Evolutionary conservation across 2,113 vertebrate genomes (phyloP), one percentile per base, ranked within the genome.

Genomic region (Pygoscelis adeliae): DNA sequence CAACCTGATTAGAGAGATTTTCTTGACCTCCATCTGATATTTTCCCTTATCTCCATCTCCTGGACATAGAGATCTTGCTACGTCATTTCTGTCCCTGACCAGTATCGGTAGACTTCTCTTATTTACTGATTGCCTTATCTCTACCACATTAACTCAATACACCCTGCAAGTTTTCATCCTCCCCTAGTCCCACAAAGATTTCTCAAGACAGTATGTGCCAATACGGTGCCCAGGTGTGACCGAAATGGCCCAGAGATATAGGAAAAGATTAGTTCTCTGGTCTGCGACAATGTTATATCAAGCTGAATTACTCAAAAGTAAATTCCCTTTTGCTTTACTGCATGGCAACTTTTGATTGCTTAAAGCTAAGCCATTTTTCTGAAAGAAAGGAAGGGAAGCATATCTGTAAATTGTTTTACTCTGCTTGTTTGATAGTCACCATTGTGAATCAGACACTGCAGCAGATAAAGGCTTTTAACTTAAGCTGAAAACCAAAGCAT

Each of bases 331-430:
- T 63, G 27, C 47, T 78, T 89, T 59, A 29, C 30, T 62, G 19
- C 25, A 10, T 0, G 0, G 4, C 71, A 86, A 38, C 4, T 1
- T 77, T 42, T 44, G 47, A 42, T 42, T 55, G 15, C 15, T 25
- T 40, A 59, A 69, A 80, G 34, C 5, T 13, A 76, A 46, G 23
- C 2, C 3, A 6, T 65, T 82, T 92, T 70, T 59, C 55, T 10
- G 22, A 59, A 72, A 16, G 40, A 82, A 86, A 67, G 12, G 18
- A 18, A 12, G 4, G 5, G 26, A 87, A 69, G 2, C 5, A 13
- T 55, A 20, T n/a, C 29, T 55, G 15, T 42, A 87, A 91, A 67
- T 30, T 34, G 4, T 49, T 96, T 80, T 65, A n/a, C 14, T 62
- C 36, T 52, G 6, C 9, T 71, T 72, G 19, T 65, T 89, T 52